A percentile compares a stretch with the other conserved stretches of the same genome.
These are phyloP conservation scores for Amyelois transitella DNA, from an alignment of 1,140 invertebrate species.

Conservation along the genomic window DNA sequence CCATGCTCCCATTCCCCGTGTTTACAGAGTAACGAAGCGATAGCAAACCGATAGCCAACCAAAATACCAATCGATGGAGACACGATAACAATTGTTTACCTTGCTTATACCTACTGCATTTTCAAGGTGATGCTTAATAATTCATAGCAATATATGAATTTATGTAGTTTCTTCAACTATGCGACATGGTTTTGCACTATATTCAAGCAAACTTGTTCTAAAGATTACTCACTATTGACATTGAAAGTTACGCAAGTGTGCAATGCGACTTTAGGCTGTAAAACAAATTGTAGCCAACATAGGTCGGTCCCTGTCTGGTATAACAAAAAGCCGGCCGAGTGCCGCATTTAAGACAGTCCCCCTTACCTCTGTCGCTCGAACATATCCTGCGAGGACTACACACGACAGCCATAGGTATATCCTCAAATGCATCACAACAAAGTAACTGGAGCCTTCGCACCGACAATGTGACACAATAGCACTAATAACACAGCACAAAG, in stretches of 20 bases:
- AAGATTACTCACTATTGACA: conserved; percentile 48
- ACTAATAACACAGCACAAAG: conserved; percentile 62
- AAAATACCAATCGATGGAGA: conserved; percentile 53
- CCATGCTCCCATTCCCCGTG: conserved; percentile 44
- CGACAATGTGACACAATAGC: conserved; percentile 55
- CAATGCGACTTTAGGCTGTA: not conserved
- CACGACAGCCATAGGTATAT: conserved; percentile 74
- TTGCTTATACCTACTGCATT: conserved; percentile 43
- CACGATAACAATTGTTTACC: conserved; percentile 66
- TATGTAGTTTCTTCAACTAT: not conserved
- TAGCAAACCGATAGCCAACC: conserved; percentile 12
- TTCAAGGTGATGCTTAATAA: conserved; percentile 54
- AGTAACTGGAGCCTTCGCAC: conserved; percentile 41
- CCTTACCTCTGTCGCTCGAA: conserved; percentile 74
- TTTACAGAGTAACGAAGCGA: conserved; percentile 40
- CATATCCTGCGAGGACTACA: conserved; percentile 73
- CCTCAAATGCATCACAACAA: conserved; percentile 74
- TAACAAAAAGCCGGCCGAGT: conserved; percentile 58
- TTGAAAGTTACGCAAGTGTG: conserved; percentile 71
- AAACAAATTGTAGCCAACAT: not conserved
- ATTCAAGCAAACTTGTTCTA: conserved; percentile 4
- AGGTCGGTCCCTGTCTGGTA: not conserved
- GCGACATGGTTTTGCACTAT: not conserved
- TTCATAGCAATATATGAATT: conserved; percentile 17
- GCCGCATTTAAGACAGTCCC: conserved; percentile 64